Conservation (phyloP, 2,888 invertebrate species). For the Cyaniris semiargus region DNA sequence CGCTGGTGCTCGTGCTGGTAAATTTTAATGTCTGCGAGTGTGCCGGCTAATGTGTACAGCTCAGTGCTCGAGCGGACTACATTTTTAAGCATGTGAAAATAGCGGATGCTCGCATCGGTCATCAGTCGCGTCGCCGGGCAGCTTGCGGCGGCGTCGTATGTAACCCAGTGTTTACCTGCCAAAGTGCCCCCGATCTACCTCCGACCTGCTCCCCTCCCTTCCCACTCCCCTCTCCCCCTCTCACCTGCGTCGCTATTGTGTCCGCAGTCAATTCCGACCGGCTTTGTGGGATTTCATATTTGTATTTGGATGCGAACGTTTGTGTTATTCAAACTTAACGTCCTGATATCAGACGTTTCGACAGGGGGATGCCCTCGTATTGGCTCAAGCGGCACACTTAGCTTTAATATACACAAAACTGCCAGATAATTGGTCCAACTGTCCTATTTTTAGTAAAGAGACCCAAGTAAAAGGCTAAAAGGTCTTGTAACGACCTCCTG, state of each 20-base stretch:
- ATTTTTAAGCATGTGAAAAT: constrained; percentile 1
- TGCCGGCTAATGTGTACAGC: neutral
- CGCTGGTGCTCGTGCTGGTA: neutral
- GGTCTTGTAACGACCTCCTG: neutral
- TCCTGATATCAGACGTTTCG: neutral
- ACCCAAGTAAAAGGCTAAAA: neutral
- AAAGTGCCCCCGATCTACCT: neutral
- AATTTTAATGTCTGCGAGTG: neutral
- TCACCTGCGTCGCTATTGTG: neutral
- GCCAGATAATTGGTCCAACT: neutral
- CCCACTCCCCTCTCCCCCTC: neutral
- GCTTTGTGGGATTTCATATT: constrained; percentile 14
- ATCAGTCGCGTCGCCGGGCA: neutral
- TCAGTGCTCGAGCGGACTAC: neutral
- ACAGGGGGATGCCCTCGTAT: neutral
- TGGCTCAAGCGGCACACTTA: neutral
- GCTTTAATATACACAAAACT: neutral
- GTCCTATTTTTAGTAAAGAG: neutral
- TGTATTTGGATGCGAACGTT: neutral
- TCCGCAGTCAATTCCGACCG: constrained; percentile 7
- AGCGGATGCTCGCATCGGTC: neutral
- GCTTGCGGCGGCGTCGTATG: neutral
- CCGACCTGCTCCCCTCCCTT: neutral
- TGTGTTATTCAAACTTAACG: neutral
- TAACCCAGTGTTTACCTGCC: neutral